Base-by-base conservation (phyloP, 2,113 vertebrate genomes). In the Nycticryphes semicollaris region DNA sequence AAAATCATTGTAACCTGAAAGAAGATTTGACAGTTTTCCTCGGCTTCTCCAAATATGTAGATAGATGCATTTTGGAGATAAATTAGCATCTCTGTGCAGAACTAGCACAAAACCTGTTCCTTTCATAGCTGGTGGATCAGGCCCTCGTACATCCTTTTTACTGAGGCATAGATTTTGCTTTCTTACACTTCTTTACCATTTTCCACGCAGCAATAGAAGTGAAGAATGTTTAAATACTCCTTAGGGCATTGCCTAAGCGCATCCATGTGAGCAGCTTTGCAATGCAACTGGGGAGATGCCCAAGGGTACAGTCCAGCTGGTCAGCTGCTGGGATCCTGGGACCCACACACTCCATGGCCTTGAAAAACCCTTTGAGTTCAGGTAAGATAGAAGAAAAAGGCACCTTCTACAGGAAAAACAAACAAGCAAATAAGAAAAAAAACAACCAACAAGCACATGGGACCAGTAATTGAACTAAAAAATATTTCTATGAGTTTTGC, bases 401-500 rank as follows among this genome's bases (percentile, higher is more conserved):
- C 37, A 90, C 45, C 48, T 66, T n/a, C 63, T 73, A 35, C 53
- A 69, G n/a, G 47, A 79, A 73, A 37, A 18, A 13, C 27, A 50
- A 48, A 11, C 28, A 4, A 27, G 14, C 11, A 14, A 45, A 45
- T 6, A 14, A 45, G 11, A 39, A 45, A 45, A 45, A 14, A 45
- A 47, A 47, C 19, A 47, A 47, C 7, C 45, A 18, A 47, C 45
- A 19, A 47, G 19, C 33, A 51, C 31, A 53, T 5, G 17, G 45
- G 59, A 77, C 35, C 68, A 88, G 75, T 33, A 88, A 92, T 9
- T 83, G 75, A 87, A 92, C 70, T 68, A 76, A 90, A 96, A 43
- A 93, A 76, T 62, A 91, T 24, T 56, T 80, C 39, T 43, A 18
- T 12, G 74, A 28, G 51, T 77, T 80, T 74, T 62, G 43, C 63